These are phyloP conservation scores for Anarsia innoxiella DNA, from an alignment of 2,888 invertebrate genomes.

Conservation along the genomic window DNA sequence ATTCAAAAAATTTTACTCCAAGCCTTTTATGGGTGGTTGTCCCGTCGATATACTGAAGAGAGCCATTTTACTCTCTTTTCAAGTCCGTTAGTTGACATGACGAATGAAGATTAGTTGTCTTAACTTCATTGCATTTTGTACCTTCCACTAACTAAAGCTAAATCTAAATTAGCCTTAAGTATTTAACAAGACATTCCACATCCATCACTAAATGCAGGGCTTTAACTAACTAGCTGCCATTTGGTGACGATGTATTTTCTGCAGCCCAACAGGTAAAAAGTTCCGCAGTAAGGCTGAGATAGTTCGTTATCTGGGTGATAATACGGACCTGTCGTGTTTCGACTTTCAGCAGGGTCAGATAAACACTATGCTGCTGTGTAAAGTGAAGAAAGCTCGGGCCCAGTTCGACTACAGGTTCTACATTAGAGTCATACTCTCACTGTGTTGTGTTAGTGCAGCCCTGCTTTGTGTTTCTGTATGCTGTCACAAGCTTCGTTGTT, in stretches of 20 bases:
- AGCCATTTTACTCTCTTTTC: too few relatives aligned
- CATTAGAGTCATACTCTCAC: slow-evolving; percentile 57
- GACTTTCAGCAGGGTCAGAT: slow-evolving; percentile 89
- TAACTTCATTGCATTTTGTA: too few relatives aligned
- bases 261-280: slow-evolving; percentile 88
- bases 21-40: too few relatives aligned
- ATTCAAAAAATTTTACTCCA: too few relatives aligned
- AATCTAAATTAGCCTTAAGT: too few relatives aligned
- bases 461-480: slow-evolving; percentile 55
- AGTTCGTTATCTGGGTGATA: slow-evolving; percentile 84
- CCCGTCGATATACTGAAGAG: too few relatives aligned
- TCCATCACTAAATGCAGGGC: slow-evolving; percentile 41
- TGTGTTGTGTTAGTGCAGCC: slow-evolving; percentile 71
- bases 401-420: slow-evolving; percentile 81
- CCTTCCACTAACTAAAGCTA: too few relatives aligned
- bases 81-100: too few relatives aligned
- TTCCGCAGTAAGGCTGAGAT: slow-evolving; percentile 88
- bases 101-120: too few relatives aligned
- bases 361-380: slow-evolving; percentile 80
- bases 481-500: slow-evolving; percentile 26
- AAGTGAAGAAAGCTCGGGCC: slow-evolving; percentile 81
- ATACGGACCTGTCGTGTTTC: slow-evolving; percentile 86
- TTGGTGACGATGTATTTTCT: slow-evolving; percentile 62
- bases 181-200: slow-evolving; percentile 19
- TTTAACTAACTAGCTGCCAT: slow-evolving; percentile 29